Base-by-base conservation (phyloP, 2,113 vertebrate species). In the Cisticola juncidis region DNA sequence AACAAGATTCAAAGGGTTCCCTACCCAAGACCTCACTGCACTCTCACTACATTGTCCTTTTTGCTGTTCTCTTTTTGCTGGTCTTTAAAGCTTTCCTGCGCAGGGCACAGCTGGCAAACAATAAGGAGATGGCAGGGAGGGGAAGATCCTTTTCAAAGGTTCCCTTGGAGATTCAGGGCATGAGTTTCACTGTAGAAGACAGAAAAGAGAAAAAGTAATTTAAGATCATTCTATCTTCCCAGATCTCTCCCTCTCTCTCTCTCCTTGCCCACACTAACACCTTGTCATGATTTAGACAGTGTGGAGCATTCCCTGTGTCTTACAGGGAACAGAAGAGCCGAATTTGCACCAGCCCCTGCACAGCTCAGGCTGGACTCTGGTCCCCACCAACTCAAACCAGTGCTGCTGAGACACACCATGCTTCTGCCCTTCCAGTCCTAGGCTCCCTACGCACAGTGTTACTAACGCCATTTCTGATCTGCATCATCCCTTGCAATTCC, bases 81-180 rank as follows among this genome's bases (percentile, higher is more conserved):
- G 50, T 85, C 73, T 80, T 86, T 83, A 78, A 86, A 93, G 81
- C 62, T 51, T 44, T 89, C 92, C 71, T 88, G 58, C 3, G 2
- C 74, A 88, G 93, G 74, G 93, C 85, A 93, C 81, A 96, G 91
- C 76, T 88, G 89, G 68, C 94, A 92, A 91, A 95, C 86, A 94
- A 56, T 21, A n/a, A 73, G 28, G 76, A 62, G 82, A 74, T 76
- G 77, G 53, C 20, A 5, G 69, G 72, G 79, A 95, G 82, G 84
- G 84, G 71, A 94, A 88, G 70, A 88, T 94, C 81, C 60, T 96
- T 95, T 92, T 90, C 76, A 93, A 92, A 95, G 86, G 81, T 85
- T 95, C 94, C 78, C 88, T 96, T 96, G 92, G 88, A 94, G 88
- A 95, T 83, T 97, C 90, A 96, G 90, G 81, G 61, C 92, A 92